Conservation (phyloP, 2,113 vertebrate genomes). For the Phalacrocorax carbo region DNA sequence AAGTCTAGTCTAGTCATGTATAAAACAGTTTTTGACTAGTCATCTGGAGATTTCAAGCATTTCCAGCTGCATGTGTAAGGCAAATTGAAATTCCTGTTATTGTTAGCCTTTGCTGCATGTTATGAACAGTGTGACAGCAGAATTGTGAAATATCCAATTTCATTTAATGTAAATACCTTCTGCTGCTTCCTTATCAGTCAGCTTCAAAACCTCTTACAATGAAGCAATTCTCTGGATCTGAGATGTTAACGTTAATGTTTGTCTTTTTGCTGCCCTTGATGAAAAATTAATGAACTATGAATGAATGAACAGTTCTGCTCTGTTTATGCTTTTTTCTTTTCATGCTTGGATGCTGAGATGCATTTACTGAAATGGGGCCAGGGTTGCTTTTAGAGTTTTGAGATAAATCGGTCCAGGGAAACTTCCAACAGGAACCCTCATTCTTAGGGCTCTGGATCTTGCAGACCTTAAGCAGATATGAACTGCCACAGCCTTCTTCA, state of each 20-base stretch:
- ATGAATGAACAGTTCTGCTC: background rate
- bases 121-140: background rate
- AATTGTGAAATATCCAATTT: background rate
- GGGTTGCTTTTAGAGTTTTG: background rate
- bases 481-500: background rate
- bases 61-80: background rate
- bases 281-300: conserved; percentile 46
- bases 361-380: background rate
- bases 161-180: background rate
- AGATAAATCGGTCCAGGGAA: background rate
- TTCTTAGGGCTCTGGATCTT: background rate
- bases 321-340: background rate
- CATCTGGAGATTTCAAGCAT: background rate
- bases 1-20: background rate
- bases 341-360: background rate
- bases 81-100: background rate
- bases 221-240: background rate
- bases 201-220: background rate
- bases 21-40: background rate
- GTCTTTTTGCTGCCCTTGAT: conserved; percentile 17
- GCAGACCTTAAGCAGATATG: background rate
- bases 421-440: background rate
- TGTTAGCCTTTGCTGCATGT: background rate
- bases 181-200: background rate
- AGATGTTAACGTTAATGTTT: conserved; percentile 22